A percentile compares a stretch with the other conserved stretches of the same genome.
These are phyloP conservation scores for Hemicordylus capensis DNA, from an alignment of 2,113 vertebrate genomes.

Conservation along the genomic window DNA sequence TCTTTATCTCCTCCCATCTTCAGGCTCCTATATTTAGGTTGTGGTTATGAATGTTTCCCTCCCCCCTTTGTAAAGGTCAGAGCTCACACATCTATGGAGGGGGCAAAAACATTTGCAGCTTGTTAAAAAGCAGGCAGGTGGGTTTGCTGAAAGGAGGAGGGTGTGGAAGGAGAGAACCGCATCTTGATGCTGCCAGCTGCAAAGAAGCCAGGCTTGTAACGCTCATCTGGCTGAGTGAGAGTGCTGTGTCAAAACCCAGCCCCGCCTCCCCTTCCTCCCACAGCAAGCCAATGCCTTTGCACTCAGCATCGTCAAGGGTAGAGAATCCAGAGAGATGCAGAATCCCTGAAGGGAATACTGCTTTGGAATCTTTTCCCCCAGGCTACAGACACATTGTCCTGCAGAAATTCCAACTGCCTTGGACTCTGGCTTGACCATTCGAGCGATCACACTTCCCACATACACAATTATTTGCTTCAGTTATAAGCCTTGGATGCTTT, in stretches of 20 bases:
- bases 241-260: background rate
- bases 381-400: background rate
- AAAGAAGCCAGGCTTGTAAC: too few relatives aligned
- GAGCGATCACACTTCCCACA: background rate
- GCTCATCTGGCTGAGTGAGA: background rate
- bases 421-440: background rate
- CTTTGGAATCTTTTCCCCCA: too few relatives aligned
- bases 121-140: slow-evolving; percentile 71
- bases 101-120: slow-evolving; percentile 57
- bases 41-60: slow-evolving; percentile 81
- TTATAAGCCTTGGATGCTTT: background rate
- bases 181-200: background rate
- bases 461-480: background rate
- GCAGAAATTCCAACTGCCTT: background rate
- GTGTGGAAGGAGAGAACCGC: background rate
- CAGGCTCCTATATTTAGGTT: slow-evolving; percentile 78
- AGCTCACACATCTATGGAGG: slow-evolving; percentile 68
- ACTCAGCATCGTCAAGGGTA: background rate
- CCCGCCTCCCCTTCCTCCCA: background rate
- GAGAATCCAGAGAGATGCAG: background rate
- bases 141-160: slow-evolving; percentile 67
- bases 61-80: slow-evolving; percentile 80
- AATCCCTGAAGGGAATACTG: background rate
- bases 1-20: slow-evolving; percentile 77
- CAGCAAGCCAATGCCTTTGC: background rate